Evolutionary conservation across 2,888 invertebrate genomes (phyloP).

Genomic region (Apoderus coryli): DNA sequence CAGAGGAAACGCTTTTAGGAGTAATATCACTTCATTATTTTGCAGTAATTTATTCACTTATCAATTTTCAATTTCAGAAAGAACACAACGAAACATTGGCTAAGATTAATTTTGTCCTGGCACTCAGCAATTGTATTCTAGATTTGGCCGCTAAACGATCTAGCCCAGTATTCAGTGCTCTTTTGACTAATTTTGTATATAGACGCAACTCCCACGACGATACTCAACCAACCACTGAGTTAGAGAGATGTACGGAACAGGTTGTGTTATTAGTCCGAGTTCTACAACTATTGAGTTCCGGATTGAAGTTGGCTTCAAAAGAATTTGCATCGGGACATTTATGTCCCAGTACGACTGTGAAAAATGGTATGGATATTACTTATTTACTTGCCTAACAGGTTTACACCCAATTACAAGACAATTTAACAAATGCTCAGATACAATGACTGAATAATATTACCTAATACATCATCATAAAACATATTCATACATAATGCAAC

Average conservation of each 20-base stretch:
- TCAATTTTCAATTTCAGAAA: slow-evolving; percentile 39
- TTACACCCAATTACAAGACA: too few relatives aligned
- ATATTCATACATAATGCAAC: too few relatives aligned
- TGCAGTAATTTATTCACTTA: not conserved
- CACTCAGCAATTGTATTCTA: slow-evolving; percentile 86
- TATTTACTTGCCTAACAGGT: too few relatives aligned
- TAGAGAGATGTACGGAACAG: slow-evolving; percentile 53
- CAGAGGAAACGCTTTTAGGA: slow-evolving; percentile 89
- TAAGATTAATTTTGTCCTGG: slow-evolving; percentile 92
- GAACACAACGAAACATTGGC: slow-evolving; percentile 95
- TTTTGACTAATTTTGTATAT: not conserved
- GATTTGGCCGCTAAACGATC: slow-evolving; percentile 74
- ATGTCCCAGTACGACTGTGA: slow-evolving; percentile 82
- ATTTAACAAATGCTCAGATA: too few relatives aligned
- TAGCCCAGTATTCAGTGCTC: slow-evolving; percentile 45
- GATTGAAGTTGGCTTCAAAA: slow-evolving; percentile 75
- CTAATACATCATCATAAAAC: too few relatives aligned
- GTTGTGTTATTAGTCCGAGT: slow-evolving; percentile 80
- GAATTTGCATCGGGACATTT: slow-evolving; percentile 73
- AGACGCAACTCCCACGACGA: slow-evolving; percentile 14
- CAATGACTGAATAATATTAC: too few relatives aligned
- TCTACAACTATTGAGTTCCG: slow-evolving; percentile 89
- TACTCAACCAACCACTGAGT: slow-evolving; percentile 26
- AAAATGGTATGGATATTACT: slow-evolving; percentile 74
- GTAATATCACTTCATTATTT: slow-evolving; percentile 32